Base-by-base conservation (phyloP, 2,888 invertebrate species). In the Synergus gifuensis region DNA sequence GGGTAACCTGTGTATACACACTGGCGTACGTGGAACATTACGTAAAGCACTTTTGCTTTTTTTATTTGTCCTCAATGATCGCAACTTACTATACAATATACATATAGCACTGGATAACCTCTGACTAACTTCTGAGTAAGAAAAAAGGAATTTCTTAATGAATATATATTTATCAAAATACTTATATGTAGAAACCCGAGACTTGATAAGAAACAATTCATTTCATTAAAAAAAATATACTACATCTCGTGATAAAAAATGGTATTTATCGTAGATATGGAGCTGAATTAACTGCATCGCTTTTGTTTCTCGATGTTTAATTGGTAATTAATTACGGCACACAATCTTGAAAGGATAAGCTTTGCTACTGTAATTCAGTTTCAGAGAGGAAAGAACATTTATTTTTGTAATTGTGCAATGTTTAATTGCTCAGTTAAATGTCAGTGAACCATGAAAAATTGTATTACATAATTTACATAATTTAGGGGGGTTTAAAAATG, bases 21-120 rank as follows among this genome's bases (percentile, higher is more conserved):
- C 14, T 22, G 22, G 28, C 18, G 16, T 46, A n/a, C 22, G 49
- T 73, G 28, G 54, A 28, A 49, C 28, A 46, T 73, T 73, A 73
- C 69, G 49, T 73, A 73, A 73, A 36, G 46, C 22, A 67, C 36
- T n/a, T 28, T 28, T 54, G 28, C 12, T 28, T 73, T 18, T 46
- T 36, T 73, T 73, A 73, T 73, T 73, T 73, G 69, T 36, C 69
- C 49, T 73, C 36, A 73, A 73, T 73, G 49, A 73, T 73, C 69
- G 49, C 54, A 36, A 49, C 49, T 28, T 69, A 44, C 22, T 54
- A 54, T 8, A 54, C n/a, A 54, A n/a, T 54, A 54, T 54, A n/a
- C n/a, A 14, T 14, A 67, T 46, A 66, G 42, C 40, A 42, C 67
- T 69, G 67, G 67, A 69, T 69, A 69, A 69, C 67, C 67, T 69